Conservation (phyloP, 2,113 vertebrate species). For the Oreochromis spilurus region DNA sequence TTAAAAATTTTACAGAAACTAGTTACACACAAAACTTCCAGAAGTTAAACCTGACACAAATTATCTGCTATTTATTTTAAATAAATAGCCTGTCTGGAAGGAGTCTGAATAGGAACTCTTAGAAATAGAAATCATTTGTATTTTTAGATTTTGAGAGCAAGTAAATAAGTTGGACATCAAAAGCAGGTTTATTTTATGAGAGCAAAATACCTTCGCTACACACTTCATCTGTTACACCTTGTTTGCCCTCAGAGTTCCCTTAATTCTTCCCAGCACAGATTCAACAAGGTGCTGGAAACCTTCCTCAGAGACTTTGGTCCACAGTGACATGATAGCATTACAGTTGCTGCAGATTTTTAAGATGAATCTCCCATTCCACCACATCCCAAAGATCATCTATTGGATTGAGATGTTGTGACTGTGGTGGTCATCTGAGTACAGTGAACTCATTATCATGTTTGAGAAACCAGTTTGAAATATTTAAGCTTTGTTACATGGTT, state of each 20-base stretch:
- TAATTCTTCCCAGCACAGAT: not conserved
- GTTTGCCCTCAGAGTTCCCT: not conserved
- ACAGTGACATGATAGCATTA: not conserved
- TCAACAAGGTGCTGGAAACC: not conserved
- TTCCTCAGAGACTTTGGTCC: not conserved
- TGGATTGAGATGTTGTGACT: not conserved
- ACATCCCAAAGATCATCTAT: not conserved
- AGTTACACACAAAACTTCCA: not conserved
- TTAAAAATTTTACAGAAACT: accelerated
- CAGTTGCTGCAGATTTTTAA: not conserved
- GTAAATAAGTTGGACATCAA: not conserved
- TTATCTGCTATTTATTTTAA: not conserved
- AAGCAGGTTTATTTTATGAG: not conserved
- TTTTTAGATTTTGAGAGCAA: not conserved
- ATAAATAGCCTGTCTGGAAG: not conserved
- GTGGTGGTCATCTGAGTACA: not conserved
- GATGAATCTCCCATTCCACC: not conserved
- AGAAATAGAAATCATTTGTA: not conserved
- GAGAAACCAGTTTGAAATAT: not conserved
- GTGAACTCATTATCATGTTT: not conserved
- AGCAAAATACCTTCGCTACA: not conserved
- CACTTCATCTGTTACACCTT: not conserved
- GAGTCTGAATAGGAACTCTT: not conserved
- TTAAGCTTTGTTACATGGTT: not conserved
- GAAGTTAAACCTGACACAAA: not conserved